Base-by-base conservation (phyloP, 2,113 vertebrate species). In the Fulmarus glacialis region DNA sequence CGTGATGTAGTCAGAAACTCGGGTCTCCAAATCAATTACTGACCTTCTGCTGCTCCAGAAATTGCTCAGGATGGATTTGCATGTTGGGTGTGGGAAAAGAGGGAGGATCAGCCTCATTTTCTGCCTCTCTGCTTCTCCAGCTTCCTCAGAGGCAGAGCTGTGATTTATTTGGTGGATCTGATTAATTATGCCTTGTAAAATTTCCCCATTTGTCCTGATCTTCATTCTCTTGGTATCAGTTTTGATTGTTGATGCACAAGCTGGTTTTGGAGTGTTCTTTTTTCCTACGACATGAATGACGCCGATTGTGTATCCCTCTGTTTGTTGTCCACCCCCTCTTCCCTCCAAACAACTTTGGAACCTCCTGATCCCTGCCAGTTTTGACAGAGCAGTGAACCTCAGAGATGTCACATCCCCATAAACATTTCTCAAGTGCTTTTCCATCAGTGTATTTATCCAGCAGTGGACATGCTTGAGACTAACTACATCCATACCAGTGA, bases 11-110 rank as follows among this genome's bases (percentile, higher is more conserved):
- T 79, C 87, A 93, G 87, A 82, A 90, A 86, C 43, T 38, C 13
- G 2, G 52, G 40, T 75, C 91, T 96, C 62, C 58, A 70, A 88
- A 96, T 93, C 90, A 93, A 66, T 93, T 66, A 52, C 78, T 86
- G 93, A 93, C 93, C 92, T 86, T 2, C 62, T 70, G 62, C 93
- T 47, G 60, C 85, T 96, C 82, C 87, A 86, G 62, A 77, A 80
- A 86, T 82, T 48, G 87, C 87, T 89, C 50, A 7, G 82, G 86
- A 29, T 73, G 63, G 53, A 92, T 96, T 92, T 96, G 73, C 78
- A 21, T 29, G 15, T 62, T 42, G 84, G 36, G 12, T 75, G 70
- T 26, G n/a, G 2, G 64, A 32, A 11, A 15, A 42, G n/a, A 24
- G 47, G 79, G 43, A 32, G 70, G 82, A 59, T 84, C 60, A 75